phyloP scores from a whole-genome alignment of 1,140 invertebrate species.

The Batillaria attramentaria region DNA sequence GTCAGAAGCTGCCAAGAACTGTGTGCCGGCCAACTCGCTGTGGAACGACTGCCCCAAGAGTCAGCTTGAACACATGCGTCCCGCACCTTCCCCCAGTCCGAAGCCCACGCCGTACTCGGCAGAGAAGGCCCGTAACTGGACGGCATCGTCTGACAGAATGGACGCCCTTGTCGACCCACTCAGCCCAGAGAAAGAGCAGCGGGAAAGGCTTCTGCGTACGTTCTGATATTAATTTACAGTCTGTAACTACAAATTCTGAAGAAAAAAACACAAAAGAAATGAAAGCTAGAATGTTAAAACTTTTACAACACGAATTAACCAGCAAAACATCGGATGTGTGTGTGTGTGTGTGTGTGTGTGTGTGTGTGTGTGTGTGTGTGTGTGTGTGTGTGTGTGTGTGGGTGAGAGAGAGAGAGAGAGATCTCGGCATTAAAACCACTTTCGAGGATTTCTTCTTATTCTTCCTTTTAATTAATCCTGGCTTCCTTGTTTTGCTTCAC shows the following conservation, averaged over 20 bases:
- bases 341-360: neutral
- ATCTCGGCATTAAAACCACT: too few species aligned
- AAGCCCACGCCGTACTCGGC: neutral
- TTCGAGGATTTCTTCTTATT: too few species aligned
- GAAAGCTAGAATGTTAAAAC: neutral
- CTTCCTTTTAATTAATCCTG: too few species aligned
- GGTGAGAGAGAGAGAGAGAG: too few species aligned
- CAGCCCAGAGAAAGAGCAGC: neutral
- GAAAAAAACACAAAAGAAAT: neutral
- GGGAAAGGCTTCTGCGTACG: neutral
- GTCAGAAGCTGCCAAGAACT: slow-evolving; percentile 28
- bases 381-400: neutral
- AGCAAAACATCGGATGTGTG: neutral
- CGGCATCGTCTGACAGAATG: slow-evolving; percentile 21
- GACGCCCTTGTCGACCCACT: slow-evolving; percentile 19
- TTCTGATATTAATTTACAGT: neutral
- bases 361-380: slow-evolving; percentile 5
- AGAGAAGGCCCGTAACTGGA: neutral
- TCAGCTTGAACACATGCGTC: neutral
- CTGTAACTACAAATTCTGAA: neutral
- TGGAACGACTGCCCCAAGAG: slow-evolving; percentile 35
- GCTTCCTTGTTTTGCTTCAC: too few species aligned
- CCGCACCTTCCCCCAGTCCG: neutral
- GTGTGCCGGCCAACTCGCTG: slow-evolving; percentile 18
- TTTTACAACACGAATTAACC: neutral